These are phyloP conservation scores for Picathartes gymnocephalus DNA, from an alignment of 2,113 vertebrate genomes.

Conservation along the genomic window DNA sequence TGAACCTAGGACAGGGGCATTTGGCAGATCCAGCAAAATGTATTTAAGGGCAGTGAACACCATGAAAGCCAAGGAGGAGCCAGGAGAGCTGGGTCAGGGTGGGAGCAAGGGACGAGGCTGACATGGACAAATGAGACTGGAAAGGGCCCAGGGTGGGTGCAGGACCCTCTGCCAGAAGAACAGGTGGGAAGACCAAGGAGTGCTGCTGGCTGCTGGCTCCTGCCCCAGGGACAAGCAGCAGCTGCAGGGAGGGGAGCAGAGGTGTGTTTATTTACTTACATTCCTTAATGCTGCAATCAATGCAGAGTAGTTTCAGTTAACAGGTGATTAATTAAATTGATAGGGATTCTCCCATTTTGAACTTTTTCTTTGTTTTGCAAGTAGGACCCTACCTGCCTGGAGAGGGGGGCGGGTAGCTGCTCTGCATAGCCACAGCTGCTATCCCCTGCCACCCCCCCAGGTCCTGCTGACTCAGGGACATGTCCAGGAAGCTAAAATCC, in stretches of 20 bases:
- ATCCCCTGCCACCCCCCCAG: neutral
- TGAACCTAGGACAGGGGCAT: neutral
- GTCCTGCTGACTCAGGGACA: neutral
- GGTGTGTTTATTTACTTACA: neutral
- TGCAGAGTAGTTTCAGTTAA: neutral
- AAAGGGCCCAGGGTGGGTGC: neutral
- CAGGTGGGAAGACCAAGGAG: neutral
- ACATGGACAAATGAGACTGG: too few relatives aligned
- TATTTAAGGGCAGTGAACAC: neutral
- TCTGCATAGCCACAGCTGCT: accelerated
- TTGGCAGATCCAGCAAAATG: neutral
- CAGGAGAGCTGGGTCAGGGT: neutral
- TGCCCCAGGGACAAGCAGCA: neutral
- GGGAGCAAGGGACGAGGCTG: neutral
- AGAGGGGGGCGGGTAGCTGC: neutral
- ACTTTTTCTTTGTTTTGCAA: neutral
- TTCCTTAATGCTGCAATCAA: neutral
- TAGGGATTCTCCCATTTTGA: neutral
- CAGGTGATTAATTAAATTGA: neutral
- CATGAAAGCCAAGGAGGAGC: neutral
- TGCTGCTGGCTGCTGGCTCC: neutral
- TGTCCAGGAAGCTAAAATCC: neutral
- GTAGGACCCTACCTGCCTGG: neutral
- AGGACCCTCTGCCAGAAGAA: neutral
- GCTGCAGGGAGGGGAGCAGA: neutral